Percentiles rank a stretch among this genome's conserved stretches.
phyloP scores from a whole-genome alignment of 2,888 invertebrate species.

The Smittia aterrima region DNA sequence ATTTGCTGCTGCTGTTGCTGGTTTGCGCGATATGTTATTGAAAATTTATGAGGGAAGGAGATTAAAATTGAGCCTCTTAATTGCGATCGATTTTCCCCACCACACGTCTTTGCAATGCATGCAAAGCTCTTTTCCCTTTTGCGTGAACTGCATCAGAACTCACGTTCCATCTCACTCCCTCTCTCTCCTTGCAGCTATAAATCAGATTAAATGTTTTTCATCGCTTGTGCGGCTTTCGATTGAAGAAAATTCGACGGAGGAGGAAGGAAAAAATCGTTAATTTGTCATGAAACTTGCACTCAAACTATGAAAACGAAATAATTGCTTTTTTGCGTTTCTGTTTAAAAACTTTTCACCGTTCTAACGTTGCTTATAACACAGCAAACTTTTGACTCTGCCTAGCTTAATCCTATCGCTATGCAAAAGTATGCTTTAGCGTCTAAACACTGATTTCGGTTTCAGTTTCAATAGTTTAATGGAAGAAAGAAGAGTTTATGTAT shows the following conservation, averaged over 20 bases:
- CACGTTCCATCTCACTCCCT: slow-evolving; percentile 13
- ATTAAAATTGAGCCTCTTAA: slow-evolving; percentile 28
- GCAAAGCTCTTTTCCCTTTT: no score
- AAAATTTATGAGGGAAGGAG: neutral
- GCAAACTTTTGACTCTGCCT: neutral
- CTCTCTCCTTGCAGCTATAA: slow-evolving; percentile 12
- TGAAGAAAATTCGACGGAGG: neutral
- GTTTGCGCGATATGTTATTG: slow-evolving; percentile 9
- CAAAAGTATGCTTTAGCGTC: neutral
- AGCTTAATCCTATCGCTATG: slow-evolving; percentile 9
- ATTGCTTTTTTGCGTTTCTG: slow-evolving; percentile 35
- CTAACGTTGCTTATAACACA: neutral
- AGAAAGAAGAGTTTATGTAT: slow-evolving; percentile 28
- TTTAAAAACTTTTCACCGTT: slow-evolving; percentile 16
- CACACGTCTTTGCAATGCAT: no score
- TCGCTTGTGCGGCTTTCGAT: neutral
- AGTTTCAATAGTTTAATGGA: slow-evolving; percentile 34
- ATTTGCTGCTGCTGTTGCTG: neutral
- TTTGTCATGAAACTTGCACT: slow-evolving; percentile 31
- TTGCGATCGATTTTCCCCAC: slow-evolving; percentile 21
- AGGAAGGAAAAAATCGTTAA: slow-evolving; percentile 35
- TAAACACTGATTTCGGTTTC: slow-evolving; percentile 19
- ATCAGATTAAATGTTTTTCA: slow-evolving; percentile 34
- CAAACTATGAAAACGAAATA: slow-evolving; percentile 22
- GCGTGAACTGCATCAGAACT: neutral